Conservation (phyloP, 2,797 vertebrate genomes). For the Acanthornis magna region DNA sequence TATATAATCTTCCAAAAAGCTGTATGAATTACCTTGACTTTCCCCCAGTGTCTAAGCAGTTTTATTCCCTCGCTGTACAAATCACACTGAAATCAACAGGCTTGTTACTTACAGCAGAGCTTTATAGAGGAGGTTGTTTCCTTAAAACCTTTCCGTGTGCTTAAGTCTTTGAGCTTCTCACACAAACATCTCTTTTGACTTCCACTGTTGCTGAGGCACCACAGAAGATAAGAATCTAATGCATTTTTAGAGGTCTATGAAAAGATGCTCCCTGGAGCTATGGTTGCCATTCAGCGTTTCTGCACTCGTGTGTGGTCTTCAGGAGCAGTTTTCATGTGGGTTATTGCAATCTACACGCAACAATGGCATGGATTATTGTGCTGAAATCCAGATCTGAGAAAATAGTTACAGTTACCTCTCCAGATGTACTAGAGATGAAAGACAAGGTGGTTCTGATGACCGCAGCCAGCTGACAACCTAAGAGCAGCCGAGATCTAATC, state of each 20-base stretch:
- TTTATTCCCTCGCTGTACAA: not conserved
- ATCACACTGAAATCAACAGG: not conserved
- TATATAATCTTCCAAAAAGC: not conserved
- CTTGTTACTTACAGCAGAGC: not conserved
- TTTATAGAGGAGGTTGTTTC: not conserved
- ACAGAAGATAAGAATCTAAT: conserved; percentile 36
- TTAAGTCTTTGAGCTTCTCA: not conserved
- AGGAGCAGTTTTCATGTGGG: conserved; percentile 29
- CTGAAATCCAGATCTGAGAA: conserved; percentile 5
- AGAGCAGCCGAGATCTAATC: not conserved
- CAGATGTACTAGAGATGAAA: conserved; percentile 33
- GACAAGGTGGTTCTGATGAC: conserved; percentile 12
- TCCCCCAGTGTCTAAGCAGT: not conserved
- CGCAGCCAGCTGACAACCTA: not conserved
- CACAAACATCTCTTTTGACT: not conserved
- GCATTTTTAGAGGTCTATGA: conserved; percentile 39
- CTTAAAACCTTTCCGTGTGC: not conserved
- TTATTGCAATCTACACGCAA: not conserved
- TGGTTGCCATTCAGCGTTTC: not conserved
- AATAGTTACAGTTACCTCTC: not conserved
- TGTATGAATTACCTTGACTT: not conserved
- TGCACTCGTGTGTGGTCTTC: conserved; percentile 38
- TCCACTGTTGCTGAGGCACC: not conserved
- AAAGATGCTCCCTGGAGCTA: conserved; percentile 36
- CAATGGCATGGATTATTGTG: not conserved